These are phyloP conservation scores for Lordiphosa stackelbergi DNA, from an alignment of 1,140 invertebrate genomes.

Conservation along the genomic window DNA sequence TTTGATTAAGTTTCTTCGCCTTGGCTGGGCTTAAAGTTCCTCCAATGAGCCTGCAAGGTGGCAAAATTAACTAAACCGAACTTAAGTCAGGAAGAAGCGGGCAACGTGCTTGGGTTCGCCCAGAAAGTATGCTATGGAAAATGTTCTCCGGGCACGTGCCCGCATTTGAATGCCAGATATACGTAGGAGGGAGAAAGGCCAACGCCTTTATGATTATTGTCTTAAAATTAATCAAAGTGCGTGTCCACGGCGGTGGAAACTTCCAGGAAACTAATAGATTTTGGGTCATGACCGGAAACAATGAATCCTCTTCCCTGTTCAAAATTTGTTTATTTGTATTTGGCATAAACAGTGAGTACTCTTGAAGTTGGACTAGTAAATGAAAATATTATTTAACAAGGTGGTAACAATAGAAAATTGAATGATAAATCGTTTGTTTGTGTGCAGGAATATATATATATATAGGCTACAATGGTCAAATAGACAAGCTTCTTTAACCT, in stretches of 20 bases:
- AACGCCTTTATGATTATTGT: slow-evolving; percentile 69
- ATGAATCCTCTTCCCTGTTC: slow-evolving; percentile 1
- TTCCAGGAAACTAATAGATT: slow-evolving; percentile 58
- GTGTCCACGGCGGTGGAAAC: slow-evolving; percentile 33
- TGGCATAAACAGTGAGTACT: slow-evolving; percentile 21
- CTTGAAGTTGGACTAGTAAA: neutral
- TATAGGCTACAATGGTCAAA: too few species aligned
- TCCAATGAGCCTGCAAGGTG: slow-evolving; percentile 39
- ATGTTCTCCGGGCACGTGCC: slow-evolving; percentile 48
- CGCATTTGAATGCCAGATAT: slow-evolving; percentile 33
- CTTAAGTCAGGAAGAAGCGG: slow-evolving; percentile 16
- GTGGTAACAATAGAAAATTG: too few species aligned
- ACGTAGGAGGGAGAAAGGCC: slow-evolving; percentile 13
- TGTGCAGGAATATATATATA: too few species aligned
- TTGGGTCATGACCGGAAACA: slow-evolving; percentile 5
- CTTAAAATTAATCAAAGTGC: slow-evolving; percentile 73
- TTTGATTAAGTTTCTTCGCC: slow-evolving; percentile 65
- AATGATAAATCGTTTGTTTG: too few species aligned
- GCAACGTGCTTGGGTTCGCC: slow-evolving; percentile 52
- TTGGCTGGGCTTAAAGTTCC: slow-evolving; percentile 59
- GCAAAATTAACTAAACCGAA: slow-evolving; percentile 66
- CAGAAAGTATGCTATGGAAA: slow-evolving; percentile 61
- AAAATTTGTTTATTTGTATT: slow-evolving; percentile 27
- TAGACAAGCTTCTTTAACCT: too few species aligned
- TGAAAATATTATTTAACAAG: neutral